A percentile compares a stretch with the other conserved stretches of the same genome.
phyloP scores from a whole-genome alignment of 2,113 vertebrate species.

The Athene cunicularia region DNA sequence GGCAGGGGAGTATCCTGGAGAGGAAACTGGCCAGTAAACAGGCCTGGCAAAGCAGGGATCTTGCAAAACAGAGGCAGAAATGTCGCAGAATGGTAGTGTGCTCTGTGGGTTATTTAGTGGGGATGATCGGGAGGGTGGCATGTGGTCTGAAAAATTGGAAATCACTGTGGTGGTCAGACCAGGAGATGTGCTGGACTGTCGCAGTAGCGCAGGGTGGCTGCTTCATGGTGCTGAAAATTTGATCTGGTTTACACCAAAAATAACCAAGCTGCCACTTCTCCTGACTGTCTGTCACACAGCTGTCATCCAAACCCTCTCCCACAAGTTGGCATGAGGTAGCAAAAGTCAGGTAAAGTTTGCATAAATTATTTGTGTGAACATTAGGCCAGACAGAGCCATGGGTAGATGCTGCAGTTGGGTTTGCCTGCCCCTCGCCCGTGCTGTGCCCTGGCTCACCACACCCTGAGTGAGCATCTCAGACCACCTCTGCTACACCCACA shows the following conservation, averaged over 20 bases:
- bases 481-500: neutral
- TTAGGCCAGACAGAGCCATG: rapidly evolving
- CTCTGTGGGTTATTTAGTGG: neutral
- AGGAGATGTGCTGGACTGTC: neutral
- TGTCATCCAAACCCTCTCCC: neutral
- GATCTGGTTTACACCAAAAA: neutral
- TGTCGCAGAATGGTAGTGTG: neutral
- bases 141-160: neutral
- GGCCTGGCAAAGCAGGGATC: neutral
- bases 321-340: rapidly evolving
- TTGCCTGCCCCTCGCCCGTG: neutral
- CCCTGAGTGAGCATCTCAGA: neutral
- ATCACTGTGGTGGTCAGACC: neutral
- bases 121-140: neutral
- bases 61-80: neutral
- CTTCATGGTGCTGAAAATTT: neutral
- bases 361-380: neutral
- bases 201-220: neutral
- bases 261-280: neutral
- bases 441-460: neutral
- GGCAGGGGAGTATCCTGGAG: neutral
- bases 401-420: neutral
- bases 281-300: neutral
- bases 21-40: neutral
- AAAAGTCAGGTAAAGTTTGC: neutral